A percentile compares a stretch with the other conserved stretches of the same genome.
Conservation (phyloP, 2,113 vertebrate species). For the Proteles cristata region DNA sequence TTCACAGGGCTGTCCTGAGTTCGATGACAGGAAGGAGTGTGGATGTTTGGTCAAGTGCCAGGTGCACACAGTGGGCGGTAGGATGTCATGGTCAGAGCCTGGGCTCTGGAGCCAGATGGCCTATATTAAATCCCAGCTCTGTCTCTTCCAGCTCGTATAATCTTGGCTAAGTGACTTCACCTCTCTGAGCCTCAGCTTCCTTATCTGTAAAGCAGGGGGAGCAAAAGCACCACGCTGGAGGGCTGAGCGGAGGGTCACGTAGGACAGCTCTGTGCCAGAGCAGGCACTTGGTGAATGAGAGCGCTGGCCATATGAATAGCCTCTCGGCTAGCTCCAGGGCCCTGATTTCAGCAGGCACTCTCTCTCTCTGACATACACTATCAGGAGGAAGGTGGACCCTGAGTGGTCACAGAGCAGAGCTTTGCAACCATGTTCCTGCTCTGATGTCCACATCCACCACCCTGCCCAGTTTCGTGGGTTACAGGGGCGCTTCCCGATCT, state of each 20-base stretch:
- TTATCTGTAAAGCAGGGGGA: background rate
- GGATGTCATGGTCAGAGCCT: background rate
- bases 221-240: background rate
- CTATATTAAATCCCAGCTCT: background rate
- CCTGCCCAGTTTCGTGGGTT: background rate
- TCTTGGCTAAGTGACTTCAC: background rate
- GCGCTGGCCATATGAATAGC: background rate
- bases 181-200: background rate
- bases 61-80: background rate
- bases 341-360: background rate
- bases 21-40: background rate
- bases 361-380: background rate
- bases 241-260: background rate
- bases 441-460: background rate
- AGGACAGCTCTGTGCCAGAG: background rate
- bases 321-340: background rate
- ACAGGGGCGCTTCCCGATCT: background rate
- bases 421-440: background rate
- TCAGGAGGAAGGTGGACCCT: background rate
- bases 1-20: too few species aligned
- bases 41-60: background rate
- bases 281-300: fast-evolving
- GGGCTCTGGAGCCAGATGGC: background rate
- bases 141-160: background rate
- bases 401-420: background rate